These are phyloP conservation scores for Drosophila buzzatii DNA, from an alignment of 2,888 invertebrate species.

Conservation along the genomic window DNA sequence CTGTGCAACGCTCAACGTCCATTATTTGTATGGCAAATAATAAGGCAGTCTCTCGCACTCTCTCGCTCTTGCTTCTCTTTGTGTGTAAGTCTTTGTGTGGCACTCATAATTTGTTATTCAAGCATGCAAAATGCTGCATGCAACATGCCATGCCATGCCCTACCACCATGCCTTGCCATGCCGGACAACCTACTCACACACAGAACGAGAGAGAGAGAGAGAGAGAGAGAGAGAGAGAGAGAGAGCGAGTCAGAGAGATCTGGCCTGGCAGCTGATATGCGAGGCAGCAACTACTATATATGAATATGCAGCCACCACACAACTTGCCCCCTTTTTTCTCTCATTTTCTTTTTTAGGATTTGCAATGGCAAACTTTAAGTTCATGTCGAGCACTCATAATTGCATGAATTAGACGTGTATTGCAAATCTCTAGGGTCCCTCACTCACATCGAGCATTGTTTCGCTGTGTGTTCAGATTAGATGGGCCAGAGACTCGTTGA, in stretches of 20 bases:
- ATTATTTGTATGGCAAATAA: slow-evolving; percentile 78
- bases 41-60: slow-evolving; percentile 44
- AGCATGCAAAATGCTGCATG: slow-evolving; percentile 81
- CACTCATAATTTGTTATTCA: slow-evolving; percentile 81
- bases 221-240: slow-evolving; percentile 6
- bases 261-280: slow-evolving; percentile 50
- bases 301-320: slow-evolving; percentile 57
- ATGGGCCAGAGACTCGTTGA: slow-evolving; percentile 31
- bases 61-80: slow-evolving; percentile 14
- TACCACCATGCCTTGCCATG: slow-evolving; percentile 65
- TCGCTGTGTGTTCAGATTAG: slow-evolving; percentile 23
- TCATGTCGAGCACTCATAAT: slow-evolving; percentile 65
- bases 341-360: not conserved
- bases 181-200: slow-evolving; percentile 39
- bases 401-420: slow-evolving; percentile 62
- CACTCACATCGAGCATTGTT: slow-evolving; percentile 25
- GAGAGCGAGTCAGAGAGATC: slow-evolving; percentile 4
- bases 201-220: not conserved
- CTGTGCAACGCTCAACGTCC: slow-evolving; percentile 73
- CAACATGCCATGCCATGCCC: slow-evolving; percentile 61
- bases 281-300: slow-evolving; percentile 37
- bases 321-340: slow-evolving; percentile 44
- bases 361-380: slow-evolving; percentile 53
- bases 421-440: slow-evolving; percentile 45
- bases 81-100: slow-evolving; percentile 67